These are phyloP conservation scores for Eupithecia centaureata DNA, from an alignment of 2,888 invertebrate species.

Conservation along the genomic window DNA sequence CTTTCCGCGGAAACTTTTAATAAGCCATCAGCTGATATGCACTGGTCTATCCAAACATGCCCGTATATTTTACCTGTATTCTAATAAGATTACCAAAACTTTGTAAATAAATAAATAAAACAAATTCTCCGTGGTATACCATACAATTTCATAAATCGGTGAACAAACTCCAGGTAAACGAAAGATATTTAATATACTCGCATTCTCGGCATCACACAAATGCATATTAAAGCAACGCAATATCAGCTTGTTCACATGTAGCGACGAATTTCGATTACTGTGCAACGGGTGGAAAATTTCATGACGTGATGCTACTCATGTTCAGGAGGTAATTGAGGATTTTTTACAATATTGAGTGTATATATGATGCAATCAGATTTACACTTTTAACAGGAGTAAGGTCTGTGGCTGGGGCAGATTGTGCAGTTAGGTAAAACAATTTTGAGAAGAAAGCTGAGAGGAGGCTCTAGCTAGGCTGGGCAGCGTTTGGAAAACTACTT, in stretches of 20 bases:
- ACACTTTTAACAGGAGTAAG: background rate
- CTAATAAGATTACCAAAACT: background rate
- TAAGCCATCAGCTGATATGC: too few species aligned
- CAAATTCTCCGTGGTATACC: background rate
- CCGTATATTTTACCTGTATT: background rate
- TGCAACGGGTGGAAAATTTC: slow-evolving; percentile 57
- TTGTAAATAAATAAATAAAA: too few species aligned
- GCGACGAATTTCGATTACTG: slow-evolving; percentile 51
- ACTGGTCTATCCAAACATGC: too few species aligned
- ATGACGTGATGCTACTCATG: slow-evolving; percentile 26
- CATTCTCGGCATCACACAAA: slow-evolving; percentile 26
- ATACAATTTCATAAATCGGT: background rate
- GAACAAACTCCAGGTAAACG: background rate
- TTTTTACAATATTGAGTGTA: background rate
- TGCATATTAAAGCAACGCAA: slow-evolving; percentile 30
- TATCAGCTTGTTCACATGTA: slow-evolving; percentile 28
- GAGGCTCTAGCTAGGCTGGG: too few species aligned
- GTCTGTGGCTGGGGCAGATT: too few species aligned
- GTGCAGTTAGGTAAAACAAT: too few species aligned
- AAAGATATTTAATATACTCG: slow-evolving; percentile 26
- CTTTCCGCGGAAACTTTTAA: too few species aligned
- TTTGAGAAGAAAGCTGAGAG: too few species aligned
- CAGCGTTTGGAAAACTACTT: too few species aligned
- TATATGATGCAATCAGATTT: background rate
- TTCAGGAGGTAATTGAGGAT: background rate